Evolutionary conservation across 2,797 vertebrate genomes (phyloP).

Genomic region (Ispidina lecontei): DNA sequence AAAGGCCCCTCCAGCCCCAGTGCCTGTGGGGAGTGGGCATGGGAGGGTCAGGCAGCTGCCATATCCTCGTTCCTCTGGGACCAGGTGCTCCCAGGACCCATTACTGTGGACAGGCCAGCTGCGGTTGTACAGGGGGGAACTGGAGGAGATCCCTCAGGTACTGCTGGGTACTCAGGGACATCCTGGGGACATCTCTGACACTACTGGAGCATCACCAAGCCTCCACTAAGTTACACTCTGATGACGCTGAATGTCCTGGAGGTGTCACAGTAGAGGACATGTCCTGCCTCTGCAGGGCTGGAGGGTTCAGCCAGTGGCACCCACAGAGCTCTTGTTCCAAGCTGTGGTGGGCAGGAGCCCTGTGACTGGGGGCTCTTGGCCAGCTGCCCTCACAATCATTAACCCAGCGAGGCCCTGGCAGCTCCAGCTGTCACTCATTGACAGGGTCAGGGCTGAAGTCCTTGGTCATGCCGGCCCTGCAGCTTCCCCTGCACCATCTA

Average conservation of each 20-base stretch:
- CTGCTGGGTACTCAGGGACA: background rate
- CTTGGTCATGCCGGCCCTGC: background rate
- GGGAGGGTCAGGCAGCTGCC: rapidly evolving
- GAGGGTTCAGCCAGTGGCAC: background rate
- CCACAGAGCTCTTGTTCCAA: background rate
- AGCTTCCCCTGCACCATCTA: background rate
- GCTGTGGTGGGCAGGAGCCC: background rate
- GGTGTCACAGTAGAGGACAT: background rate
- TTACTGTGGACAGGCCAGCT: background rate
- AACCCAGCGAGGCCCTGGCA: slow-evolving; percentile 55
- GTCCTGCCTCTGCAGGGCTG: background rate
- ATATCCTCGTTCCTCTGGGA: background rate
- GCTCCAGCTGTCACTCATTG: slow-evolving; percentile 72
- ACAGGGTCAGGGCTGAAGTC: slow-evolving; percentile 64
- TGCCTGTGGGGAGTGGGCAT: background rate
- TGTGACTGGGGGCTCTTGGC: background rate
- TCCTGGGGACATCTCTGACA: background rate
- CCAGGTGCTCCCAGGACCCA: background rate
- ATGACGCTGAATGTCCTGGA: background rate
- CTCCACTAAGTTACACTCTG: background rate
- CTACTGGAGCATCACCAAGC: background rate
- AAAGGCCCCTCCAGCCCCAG: background rate
- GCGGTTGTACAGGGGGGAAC: background rate
- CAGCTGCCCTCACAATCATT: slow-evolving; percentile 69
- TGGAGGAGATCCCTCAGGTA: background rate